phyloP scores from a whole-genome alignment of 2,797 vertebrate genomes.

The Myiothlypis coronata region DNA sequence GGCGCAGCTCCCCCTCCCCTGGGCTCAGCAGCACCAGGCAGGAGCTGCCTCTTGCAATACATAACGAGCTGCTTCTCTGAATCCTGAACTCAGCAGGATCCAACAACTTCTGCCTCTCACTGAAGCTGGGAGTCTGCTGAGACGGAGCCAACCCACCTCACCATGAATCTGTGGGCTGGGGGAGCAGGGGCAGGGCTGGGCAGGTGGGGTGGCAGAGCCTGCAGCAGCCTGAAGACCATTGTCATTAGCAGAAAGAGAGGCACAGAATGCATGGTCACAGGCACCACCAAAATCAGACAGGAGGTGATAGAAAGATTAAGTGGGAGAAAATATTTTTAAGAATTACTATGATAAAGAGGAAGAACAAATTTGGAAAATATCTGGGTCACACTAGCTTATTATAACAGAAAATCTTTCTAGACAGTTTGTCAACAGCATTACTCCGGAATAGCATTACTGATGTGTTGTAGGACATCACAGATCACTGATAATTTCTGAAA shows the following conservation, averaged over 20 bases:
- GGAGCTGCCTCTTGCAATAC: background rate
- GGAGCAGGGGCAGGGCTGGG: background rate
- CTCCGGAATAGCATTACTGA: background rate
- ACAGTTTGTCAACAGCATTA: background rate
- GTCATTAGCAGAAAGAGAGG: background rate
- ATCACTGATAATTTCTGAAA: background rate
- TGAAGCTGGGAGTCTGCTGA: background rate
- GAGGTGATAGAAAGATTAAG: background rate
- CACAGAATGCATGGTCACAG: background rate
- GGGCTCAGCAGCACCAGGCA: background rate
- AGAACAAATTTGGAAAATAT: background rate
- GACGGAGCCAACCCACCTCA: background rate
- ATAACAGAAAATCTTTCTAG: background rate
- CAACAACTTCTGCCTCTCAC: fast-evolving
- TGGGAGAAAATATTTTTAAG: background rate
- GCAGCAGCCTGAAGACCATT: background rate
- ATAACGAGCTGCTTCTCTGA: background rate
- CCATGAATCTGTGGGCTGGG: fast-evolving
- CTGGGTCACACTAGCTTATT: background rate
- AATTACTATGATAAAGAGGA: background rate
- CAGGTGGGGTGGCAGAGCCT: background rate
- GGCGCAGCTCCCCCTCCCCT: background rate
- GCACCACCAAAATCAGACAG: background rate
- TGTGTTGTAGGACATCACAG: background rate
- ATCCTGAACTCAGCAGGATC: background rate